Evolutionary conservation across 1,140 invertebrate species (phyloP).

Genomic region (Metopolophium dirhodum): DNA sequence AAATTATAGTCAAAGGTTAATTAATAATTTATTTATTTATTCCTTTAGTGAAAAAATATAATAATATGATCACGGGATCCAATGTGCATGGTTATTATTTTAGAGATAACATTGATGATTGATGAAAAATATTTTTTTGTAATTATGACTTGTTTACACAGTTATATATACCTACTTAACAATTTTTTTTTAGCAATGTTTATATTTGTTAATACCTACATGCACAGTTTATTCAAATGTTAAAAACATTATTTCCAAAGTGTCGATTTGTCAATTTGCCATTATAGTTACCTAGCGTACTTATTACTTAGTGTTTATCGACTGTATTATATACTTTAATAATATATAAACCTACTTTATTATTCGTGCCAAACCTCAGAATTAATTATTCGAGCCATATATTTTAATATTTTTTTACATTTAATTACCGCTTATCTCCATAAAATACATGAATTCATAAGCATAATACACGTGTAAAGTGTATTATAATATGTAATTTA

Average conservation of each 20-base stretch:
- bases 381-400: neutral
- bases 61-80: neutral
- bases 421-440: neutral
- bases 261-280: neutral
- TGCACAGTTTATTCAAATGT: neutral
- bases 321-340: no score
- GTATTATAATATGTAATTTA: neutral
- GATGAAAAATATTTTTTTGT: neutral
- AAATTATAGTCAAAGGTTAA: slow-evolving; percentile 3
- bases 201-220: neutral
- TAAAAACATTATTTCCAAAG: neutral
- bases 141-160: neutral
- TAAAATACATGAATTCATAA: neutral
- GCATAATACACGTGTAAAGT: neutral
- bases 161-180: neutral
- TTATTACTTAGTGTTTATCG: neutral
- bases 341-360: neutral
- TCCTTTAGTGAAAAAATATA: neutral
- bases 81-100: neutral
- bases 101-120: neutral
- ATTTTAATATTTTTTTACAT: neutral
- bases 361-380: neutral
- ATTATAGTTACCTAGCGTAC: neutral
- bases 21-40: slow-evolving; percentile 29
- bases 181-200: neutral